Percentiles rank a stretch among this genome's conserved stretches.
Evolutionary conservation across 35 echinoderm and acorn worm species (phyloP).

Genomic region (Holothuria glaberrima): DNA sequence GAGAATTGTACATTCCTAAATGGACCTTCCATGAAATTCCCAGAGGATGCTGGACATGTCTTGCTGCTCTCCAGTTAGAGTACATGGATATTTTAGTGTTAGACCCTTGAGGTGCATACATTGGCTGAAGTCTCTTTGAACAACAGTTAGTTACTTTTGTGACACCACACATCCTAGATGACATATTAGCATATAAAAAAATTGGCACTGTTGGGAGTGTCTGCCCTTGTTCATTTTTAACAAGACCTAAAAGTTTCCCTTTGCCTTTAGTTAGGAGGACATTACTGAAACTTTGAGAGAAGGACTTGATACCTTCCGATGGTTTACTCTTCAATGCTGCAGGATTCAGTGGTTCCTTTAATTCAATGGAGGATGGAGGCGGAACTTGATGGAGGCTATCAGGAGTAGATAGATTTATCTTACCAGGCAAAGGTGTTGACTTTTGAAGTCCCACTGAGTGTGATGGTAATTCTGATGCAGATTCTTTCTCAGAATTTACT

Average conservation of each 20-base stretch:
- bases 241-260: slow-evolving; percentile 45
- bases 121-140: slow-evolving; percentile 80
- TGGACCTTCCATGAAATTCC: slow-evolving; percentile 90
- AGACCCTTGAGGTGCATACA: slow-evolving; percentile 89
- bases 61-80: slow-evolving; percentile 93
- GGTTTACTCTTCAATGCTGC: not conserved
- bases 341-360: not conserved
- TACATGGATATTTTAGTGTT: slow-evolving; percentile 96
- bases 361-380: no score
- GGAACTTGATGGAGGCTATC: no score
- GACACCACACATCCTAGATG: slow-evolving; percentile 67
- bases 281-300: slow-evolving; percentile 40
- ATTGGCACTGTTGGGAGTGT: slow-evolving; percentile 54
- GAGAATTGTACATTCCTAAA: slow-evolving; percentile 86
- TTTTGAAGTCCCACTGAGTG: no score
- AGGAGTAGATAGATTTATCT: no score
- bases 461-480: no score
- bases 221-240: slow-evolving; percentile 75
- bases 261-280: slow-evolving; percentile 34
- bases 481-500: no score
- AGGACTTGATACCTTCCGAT: not conserved
- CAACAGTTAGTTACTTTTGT: slow-evolving; percentile 89
- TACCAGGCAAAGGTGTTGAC: no score
- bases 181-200: slow-evolving; percentile 77
- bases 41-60: slow-evolving; percentile 79